These are phyloP conservation scores for Baccha elongata DNA, from an alignment of 2,888 invertebrate genomes.

Conservation along the genomic window DNA sequence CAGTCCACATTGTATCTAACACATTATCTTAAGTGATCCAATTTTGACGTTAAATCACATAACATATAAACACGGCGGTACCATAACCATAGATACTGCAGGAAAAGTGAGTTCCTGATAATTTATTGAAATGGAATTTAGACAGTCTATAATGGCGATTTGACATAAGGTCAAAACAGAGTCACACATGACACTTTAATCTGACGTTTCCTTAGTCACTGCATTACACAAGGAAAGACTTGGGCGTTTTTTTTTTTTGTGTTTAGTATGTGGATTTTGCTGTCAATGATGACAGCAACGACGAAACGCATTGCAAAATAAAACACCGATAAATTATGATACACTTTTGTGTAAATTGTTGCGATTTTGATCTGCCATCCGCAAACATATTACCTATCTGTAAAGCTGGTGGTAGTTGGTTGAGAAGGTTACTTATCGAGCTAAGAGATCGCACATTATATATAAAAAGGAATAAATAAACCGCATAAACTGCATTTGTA, in stretches of 20 bases:
- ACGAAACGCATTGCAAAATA: slow-evolving; percentile 45
- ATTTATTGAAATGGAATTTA: slow-evolving; percentile 1
- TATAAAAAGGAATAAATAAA: slow-evolving; percentile 44
- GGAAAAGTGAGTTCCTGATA: slow-evolving; percentile 19
- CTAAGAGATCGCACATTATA: slow-evolving; percentile 61
- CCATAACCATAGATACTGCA: slow-evolving; percentile 3
- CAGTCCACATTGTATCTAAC: slow-evolving; percentile 6
- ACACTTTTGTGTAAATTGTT: slow-evolving; percentile 65
- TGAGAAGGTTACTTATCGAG: slow-evolving; percentile 35
- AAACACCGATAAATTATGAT: slow-evolving; percentile 54
- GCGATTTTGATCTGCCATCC: slow-evolving; percentile 61
- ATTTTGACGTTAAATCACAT: slow-evolving; percentile 44
- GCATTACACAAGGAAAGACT: not conserved
- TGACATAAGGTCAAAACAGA: slow-evolving; percentile 45
- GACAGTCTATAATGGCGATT: slow-evolving; percentile 34
- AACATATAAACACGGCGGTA: slow-evolving; percentile 4
- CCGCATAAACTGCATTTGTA: slow-evolving; percentile 60
- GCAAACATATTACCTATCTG: slow-evolving; percentile 42
- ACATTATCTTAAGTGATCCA: slow-evolving; percentile 42
- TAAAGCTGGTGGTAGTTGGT: slow-evolving; percentile 6
- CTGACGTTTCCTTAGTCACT: slow-evolving; percentile 35
- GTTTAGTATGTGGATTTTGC: not conserved
- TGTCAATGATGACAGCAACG: slow-evolving; percentile 29
- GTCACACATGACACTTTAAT: slow-evolving; percentile 16
- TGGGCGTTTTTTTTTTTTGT: not conserved